Base-by-base conservation (phyloP, 2,888 invertebrate species). In the Xylocampa areola region DNA sequence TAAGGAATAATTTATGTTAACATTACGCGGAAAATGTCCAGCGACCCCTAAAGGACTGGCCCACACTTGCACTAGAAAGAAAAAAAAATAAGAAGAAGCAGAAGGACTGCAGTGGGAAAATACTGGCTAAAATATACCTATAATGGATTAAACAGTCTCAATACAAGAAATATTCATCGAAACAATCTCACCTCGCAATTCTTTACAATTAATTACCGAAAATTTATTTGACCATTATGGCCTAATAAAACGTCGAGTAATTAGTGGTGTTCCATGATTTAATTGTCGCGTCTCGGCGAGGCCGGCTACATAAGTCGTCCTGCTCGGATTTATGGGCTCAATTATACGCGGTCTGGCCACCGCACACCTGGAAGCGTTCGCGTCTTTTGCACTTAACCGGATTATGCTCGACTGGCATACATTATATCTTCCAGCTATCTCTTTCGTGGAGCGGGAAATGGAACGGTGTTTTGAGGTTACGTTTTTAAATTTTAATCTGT, bases 241-340 rank as follows among this genome's bases (percentile, higher is more conserved):
- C 58, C 44, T 59, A 55, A 68, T 57, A 63, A 63, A 60, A 76
- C 74, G 58, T 61, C 58, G 64, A 75, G 82, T 87, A 89, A 91
- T 92, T 87, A 89, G 88, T 83, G 74, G 80, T 80, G 82, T 80
- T 84, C 84, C 84, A 83, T 87, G 90, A 91, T 93, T 92, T 92
- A 91, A 92, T 91, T 90, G 92, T 87, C 88, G 86, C 87, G 83
- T 85, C 89, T 82, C 82, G 55, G 70, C 80, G 79, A 77, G 77
- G 82, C 73, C 73, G 76, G 78, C 70, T 82, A 84, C 85, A 82
- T 82, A 86, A 90, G 89, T 87, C 87, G 84, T 81, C 80, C 80
- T 77, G 79, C 75, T 36, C 62, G 82, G 87, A 93, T 92, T 93
- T 92, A 92, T 92, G 82, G 83, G 86, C 80, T 82, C 90, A 91